Percentiles rank a stretch among this genome's conserved stretches.
Conservation (phyloP, 2,888 invertebrate genomes). For the Desoria tigrina region DNA sequence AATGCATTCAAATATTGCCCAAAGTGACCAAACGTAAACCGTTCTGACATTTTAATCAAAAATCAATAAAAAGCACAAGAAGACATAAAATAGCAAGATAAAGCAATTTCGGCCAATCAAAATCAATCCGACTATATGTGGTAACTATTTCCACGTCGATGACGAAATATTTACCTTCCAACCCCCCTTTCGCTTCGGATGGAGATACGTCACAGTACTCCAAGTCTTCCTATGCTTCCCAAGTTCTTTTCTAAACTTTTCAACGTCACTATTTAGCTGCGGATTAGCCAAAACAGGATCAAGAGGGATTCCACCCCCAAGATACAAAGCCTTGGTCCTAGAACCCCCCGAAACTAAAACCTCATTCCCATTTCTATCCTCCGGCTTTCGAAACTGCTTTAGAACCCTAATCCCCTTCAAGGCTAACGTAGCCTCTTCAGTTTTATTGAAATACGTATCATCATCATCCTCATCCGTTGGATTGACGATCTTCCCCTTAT, state of each 20-base stretch:
- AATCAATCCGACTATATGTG: no score
- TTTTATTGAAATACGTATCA: conserved; percentile 6
- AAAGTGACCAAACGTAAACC: no score
- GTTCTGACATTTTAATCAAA: not conserved
- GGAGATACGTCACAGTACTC: not conserved
- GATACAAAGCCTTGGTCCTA: not conserved
- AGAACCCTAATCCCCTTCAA: conserved; percentile 3
- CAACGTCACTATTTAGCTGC: conserved; percentile 29
- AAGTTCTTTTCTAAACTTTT: conserved; percentile 30
- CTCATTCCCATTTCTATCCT: conserved; percentile 13
- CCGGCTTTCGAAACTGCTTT: not conserved
- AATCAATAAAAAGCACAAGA: not conserved
- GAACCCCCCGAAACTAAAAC: not conserved
- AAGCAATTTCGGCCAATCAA: conserved; percentile 1
- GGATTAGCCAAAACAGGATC: conserved; percentile 38
- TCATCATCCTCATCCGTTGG: conserved; percentile 14
- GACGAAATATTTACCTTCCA: conserved; percentile 10
- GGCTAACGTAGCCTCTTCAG: not conserved
- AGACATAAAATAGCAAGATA: not conserved
- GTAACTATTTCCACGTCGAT: no score
- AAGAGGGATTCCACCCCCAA: conserved; percentile 25
- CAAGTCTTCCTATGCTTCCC: not conserved
- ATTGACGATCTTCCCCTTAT: conserved; percentile 34
- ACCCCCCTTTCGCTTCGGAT: not conserved
- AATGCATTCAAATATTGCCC: not conserved